These are phyloP conservation scores for Chiloscyllium punctatum DNA, from an alignment of 2,797 vertebrate species.

Conservation along the genomic window DNA sequence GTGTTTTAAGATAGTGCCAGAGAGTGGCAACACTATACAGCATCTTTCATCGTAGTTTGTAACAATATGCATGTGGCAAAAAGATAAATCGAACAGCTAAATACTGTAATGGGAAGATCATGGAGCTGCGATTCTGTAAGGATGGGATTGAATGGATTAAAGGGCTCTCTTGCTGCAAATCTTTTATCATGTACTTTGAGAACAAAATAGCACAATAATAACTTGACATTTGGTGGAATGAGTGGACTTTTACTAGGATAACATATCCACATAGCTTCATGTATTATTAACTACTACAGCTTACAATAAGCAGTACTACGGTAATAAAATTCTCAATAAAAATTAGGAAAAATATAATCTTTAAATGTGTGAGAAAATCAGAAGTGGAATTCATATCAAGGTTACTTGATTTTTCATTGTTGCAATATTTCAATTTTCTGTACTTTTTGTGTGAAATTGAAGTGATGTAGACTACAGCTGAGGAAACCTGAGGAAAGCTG, in stretches of 20 bases:
- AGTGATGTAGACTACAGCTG: background rate
- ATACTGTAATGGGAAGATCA: no score
- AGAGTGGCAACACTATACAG: no score
- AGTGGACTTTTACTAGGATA: slow-evolving; percentile 1
- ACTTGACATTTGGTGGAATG: background rate
- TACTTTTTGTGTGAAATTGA: no score
- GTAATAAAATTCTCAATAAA: background rate
- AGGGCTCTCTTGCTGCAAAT: no score
- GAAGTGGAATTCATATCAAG: background rate
- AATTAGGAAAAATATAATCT: background rate
- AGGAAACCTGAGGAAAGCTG: no score
- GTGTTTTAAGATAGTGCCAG: no score
- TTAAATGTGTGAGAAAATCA: background rate
- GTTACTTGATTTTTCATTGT: background rate
- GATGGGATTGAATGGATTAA: background rate
- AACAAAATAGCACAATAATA: background rate
- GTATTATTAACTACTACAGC: background rate
- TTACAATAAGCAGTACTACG: background rate
- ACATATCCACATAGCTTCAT: background rate
- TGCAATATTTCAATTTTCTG: background rate
- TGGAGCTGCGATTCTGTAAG: background rate
- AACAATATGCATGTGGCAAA: no score
- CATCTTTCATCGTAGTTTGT: no score
- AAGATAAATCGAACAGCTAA: background rate
- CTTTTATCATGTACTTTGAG: background rate